Evolutionary conservation across 2,113 vertebrate species (phyloP), one percentile per base, ranked within the genome.

Genomic region (Mohoua ochrocephala): DNA sequence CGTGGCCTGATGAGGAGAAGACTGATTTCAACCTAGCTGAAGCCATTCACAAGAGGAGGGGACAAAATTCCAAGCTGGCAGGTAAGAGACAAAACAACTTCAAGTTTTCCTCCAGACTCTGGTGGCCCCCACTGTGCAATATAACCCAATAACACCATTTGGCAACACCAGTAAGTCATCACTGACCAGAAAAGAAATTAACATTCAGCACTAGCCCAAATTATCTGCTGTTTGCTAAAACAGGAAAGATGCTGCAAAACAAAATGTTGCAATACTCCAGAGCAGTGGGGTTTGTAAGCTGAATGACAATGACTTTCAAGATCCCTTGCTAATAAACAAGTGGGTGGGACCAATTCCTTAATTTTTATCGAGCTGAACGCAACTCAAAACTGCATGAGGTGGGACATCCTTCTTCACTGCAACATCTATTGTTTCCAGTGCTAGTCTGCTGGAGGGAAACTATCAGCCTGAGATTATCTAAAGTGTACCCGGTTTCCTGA

Each of bases 1-100:
- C 35, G 11, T 94, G 96, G 89, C 71, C 83, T 71, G 91, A 96
- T 92, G 78, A 69, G 31, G 33, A 79, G 69, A 93, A 77, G 56
- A 68, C 3, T 20, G 53, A 78, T 91, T 96, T 91, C 57, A 73
- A 64, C 39, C 37, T 27, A 44, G 35, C 63, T 84, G 81, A 86
- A 74, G 65, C 53, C 79, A 59, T 74, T 87, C 73, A 76, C 50
- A 69, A 86, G 64, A 47, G 84, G 21, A 53, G 33, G 30, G 53
- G 33, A 78, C 56, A 94, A 79, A 88, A 91, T 91, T 81, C 52
- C 52, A 75, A 33, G 26, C 26, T 82, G 91, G 33, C 35, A 73
- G 56, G 50, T 60, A 61, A 65, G 39, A 85, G 33, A 84, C 14
- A 64, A 88, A 87, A 60, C 6, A 7, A 83, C 88, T 70, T 75